These are phyloP conservation scores for Cephonodes hylas DNA, from an alignment of 2,888 invertebrate genomes.

Conservation along the genomic window DNA sequence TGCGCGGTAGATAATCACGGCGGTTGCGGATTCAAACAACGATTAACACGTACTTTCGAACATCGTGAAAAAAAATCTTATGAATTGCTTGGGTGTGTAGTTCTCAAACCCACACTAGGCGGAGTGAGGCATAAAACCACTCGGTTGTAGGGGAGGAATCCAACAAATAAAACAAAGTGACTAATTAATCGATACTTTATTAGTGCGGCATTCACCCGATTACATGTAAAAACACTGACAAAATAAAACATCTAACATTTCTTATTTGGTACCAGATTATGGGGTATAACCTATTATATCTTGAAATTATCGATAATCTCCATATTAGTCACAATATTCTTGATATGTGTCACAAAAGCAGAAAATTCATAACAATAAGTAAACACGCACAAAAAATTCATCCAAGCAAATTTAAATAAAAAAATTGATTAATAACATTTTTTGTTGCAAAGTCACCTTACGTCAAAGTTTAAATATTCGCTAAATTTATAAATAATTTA, in stretches of 20 bases:
- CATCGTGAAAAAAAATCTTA: too few species aligned
- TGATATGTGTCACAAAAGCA: background rate
- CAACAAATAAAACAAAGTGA: background rate
- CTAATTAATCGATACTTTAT: slow-evolving; percentile 33
- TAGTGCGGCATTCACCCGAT: slow-evolving; percentile 47
- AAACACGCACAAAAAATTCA: background rate
- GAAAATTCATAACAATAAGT: background rate
- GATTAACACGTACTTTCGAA: too few species aligned
- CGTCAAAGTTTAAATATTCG: background rate
- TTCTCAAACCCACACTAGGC: too few species aligned
- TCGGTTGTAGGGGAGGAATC: too few species aligned
- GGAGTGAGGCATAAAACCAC: too few species aligned
- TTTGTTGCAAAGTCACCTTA: background rate
- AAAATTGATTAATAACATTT: background rate
- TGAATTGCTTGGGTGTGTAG: too few species aligned
- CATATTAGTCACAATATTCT: background rate
- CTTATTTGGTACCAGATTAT: background rate
- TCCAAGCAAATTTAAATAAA: background rate
- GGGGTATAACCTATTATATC: background rate
- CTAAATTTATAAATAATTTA: background rate
- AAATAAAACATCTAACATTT: slow-evolving; percentile 29
- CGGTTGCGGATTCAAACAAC: too few species aligned
- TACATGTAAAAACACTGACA: slow-evolving; percentile 37
- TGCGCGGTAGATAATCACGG: too few species aligned
- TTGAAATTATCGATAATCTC: background rate